A percentile compares a stretch with the other conserved stretches of the same genome.
Evolutionary conservation across 2,888 invertebrate genomes (phyloP).

Genomic region (Eristalis pertinax): DNA sequence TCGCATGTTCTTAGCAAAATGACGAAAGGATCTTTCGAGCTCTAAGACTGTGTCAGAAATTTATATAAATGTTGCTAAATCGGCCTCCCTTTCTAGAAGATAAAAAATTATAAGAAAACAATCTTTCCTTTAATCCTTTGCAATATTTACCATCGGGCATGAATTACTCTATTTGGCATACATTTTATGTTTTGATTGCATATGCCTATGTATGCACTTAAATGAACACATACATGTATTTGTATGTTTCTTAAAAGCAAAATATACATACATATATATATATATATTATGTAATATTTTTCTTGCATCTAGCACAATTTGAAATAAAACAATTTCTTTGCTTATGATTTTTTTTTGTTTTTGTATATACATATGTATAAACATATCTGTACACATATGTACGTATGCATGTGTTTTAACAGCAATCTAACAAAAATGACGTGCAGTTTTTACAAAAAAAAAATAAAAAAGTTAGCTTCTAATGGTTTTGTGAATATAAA

Average conservation of each 20-base stretch:
- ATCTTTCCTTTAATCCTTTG: slow-evolving; percentile 15
- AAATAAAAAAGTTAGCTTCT: slow-evolving; percentile 51
- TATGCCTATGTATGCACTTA: too few relatives aligned
- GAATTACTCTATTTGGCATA: background rate
- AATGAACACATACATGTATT: too few relatives aligned
- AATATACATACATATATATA: slow-evolving; percentile 67
- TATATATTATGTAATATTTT: slow-evolving; percentile 38
- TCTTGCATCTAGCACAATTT: background rate
- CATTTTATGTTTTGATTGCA: background rate
- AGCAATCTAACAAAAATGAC: slow-evolving; percentile 53
- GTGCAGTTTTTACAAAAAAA: slow-evolving; percentile 35
- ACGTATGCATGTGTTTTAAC: slow-evolving; percentile 12
- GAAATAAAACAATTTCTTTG: background rate
- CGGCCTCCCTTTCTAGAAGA: slow-evolving; percentile 79
- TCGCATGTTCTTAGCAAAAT: slow-evolving; percentile 53
- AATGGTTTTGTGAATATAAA: slow-evolving; percentile 52
- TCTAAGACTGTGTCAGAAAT: slow-evolving; percentile 74
- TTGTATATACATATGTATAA: too few relatives aligned
- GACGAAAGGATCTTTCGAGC: slow-evolving; percentile 51
- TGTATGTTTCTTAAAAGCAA: background rate
- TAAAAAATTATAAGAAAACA: slow-evolving; percentile 56
- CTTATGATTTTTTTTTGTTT: background rate
- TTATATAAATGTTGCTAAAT: slow-evolving; percentile 78
- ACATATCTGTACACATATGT: too few relatives aligned
- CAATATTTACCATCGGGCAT: background rate